Evolutionary conservation across 2,888 invertebrate species (phyloP).

Genomic region (Drosophila emarginata): DNA sequence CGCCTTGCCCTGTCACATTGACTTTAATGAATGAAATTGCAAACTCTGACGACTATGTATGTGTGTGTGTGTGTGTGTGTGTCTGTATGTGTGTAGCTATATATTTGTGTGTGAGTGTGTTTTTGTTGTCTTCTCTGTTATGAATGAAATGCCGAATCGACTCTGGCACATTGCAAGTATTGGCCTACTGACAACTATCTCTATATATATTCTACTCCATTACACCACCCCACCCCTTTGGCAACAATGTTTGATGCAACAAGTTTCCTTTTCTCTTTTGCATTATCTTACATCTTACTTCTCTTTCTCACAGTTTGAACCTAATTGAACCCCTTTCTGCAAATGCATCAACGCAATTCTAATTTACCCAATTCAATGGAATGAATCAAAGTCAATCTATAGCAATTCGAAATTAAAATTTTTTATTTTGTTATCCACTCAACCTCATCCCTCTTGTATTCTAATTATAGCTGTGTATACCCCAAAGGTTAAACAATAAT

Average conservation of each 20-base stretch:
- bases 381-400: background rate
- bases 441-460: too few relatives aligned
- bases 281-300: background rate
- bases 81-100: background rate
- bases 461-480: background rate
- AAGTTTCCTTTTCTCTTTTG: slow-evolving; percentile 23
- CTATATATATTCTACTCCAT: background rate
- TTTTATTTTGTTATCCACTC: background rate
- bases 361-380: background rate
- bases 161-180: slow-evolving; percentile 1
- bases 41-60: slow-evolving; percentile 37
- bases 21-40: slow-evolving; percentile 64
- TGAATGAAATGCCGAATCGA: slow-evolving; percentile 17
- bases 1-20: slow-evolving; percentile 36
- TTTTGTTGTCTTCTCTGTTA: background rate
- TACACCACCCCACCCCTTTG: too few relatives aligned
- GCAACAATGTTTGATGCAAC: slow-evolving; percentile 25
- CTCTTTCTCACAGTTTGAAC: slow-evolving; percentile 12
- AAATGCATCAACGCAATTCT: background rate
- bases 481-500: too few relatives aligned
- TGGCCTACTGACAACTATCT: background rate
- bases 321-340: background rate
- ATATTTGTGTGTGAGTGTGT: background rate
- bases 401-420: background rate
- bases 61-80: slow-evolving; percentile 18